Base-by-base conservation (phyloP, 2,113 vertebrate genomes). In the Machaerirhynchus nigripectus region DNA sequence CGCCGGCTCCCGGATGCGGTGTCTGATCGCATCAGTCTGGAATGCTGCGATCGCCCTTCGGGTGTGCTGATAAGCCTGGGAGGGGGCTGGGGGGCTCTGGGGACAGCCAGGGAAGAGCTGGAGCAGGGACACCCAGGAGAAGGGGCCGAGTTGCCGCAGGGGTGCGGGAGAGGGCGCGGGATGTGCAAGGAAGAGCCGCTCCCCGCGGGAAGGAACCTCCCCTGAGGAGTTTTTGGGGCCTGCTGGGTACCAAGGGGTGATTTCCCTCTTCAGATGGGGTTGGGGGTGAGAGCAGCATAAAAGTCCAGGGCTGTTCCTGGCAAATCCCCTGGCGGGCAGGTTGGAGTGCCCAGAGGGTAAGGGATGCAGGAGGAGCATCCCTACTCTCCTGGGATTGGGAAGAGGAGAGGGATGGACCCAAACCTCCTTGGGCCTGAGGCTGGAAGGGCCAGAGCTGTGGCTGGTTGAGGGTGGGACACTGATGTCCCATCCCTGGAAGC, bases 21-120 rank as follows among this genome's bases (percentile, higher is more conserved):
- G 56, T 44, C 91, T 87, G 94, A 95, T 64, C 47, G 40, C 95
- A 94, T 93, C 88, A 1, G 31, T n/a, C 92, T 84, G 97, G 90
- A 95, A 80, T 64, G 91, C 8, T 91, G 94, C 7, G 26, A 46
- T 46, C 96, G 15, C 83, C 14, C 8, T 21, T 19, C 12, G 70
- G 42, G 63, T 33, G 78, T 35, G 89, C 92, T 55, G 70, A 52
- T 47, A 35, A 65, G 6, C n/a, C 50, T 8, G 6, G 3, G 18
- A 35, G 37, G 46, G 75, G 31, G 18, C 55, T 57, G 73, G 53
- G 47, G 46, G 18, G 28, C 42, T 13, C 33, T 5, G 35, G 42
- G 52, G 30, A 12, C 59, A 65, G 7, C 30, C 35, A 3, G 61
- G 88, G 56, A 8, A 28, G 37, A 12, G 56, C 35, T 31, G 53